Evolutionary conservation across 2,888 invertebrate species (phyloP).

Genomic region (Noctua pronuba): DNA sequence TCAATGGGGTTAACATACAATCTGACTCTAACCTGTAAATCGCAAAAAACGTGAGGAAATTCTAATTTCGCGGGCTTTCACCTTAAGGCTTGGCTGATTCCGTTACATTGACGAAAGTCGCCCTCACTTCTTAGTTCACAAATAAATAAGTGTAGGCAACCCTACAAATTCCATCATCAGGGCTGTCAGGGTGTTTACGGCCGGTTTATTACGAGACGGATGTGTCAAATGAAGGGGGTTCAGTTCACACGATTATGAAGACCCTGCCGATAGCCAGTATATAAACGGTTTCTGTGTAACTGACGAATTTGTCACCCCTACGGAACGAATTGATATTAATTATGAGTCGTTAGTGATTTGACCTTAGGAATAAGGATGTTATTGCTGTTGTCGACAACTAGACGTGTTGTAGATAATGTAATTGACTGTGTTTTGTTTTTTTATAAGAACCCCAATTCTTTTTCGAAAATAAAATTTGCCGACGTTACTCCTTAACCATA

Average conservation of each 20-base stretch:
- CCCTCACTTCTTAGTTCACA: not conserved
- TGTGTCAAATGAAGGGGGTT: slow-evolving; percentile 77
- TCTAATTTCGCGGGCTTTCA: too few relatives aligned
- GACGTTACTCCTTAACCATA: too few relatives aligned
- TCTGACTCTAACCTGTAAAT: too few relatives aligned
- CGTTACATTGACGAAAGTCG: not conserved
- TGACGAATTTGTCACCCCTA: slow-evolving; percentile 43
- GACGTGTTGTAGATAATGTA: not conserved
- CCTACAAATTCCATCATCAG: slow-evolving; percentile 68
- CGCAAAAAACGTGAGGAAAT: too few relatives aligned
- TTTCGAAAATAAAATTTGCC: too few relatives aligned
- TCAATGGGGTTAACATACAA: too few relatives aligned
- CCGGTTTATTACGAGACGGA: slow-evolving; percentile 80
- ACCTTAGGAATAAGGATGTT: slow-evolving; percentile 38
- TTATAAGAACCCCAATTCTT: too few relatives aligned
- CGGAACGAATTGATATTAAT: slow-evolving; percentile 56
- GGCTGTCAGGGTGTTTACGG: slow-evolving; percentile 70
- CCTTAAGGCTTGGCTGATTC: not conserved
- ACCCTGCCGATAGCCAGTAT: slow-evolving; percentile 53
- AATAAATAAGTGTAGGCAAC: slow-evolving; percentile 52
- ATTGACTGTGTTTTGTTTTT: not conserved
- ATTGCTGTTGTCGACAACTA: not conserved
- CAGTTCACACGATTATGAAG: slow-evolving; percentile 79
- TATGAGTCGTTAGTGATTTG: slow-evolving; percentile 49
- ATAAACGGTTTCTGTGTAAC: slow-evolving; percentile 44